phyloP scores from a whole-genome alignment of 1,140 invertebrate genomes.

The Dendroctonus valens region DNA sequence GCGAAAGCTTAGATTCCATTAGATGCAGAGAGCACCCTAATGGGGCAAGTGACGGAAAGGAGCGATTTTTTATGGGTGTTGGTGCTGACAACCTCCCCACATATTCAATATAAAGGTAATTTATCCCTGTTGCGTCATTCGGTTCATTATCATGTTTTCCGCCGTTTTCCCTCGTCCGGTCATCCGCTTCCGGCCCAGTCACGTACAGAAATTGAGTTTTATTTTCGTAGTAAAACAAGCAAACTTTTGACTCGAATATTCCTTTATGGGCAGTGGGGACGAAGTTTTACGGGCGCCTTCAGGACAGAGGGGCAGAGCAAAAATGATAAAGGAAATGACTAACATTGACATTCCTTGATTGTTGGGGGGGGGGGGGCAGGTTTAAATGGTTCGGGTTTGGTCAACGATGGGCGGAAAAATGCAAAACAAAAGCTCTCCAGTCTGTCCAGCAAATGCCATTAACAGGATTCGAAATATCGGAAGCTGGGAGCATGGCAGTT shows the following conservation, averaged over 20 bases:
- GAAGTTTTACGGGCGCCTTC: background rate
- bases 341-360: too few relatives aligned
- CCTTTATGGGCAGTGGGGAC: background rate
- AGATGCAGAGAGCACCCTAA: background rate
- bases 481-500: too few relatives aligned
- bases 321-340: background rate
- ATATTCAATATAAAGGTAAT: too few relatives aligned
- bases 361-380: too few relatives aligned
- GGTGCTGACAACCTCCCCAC: too few relatives aligned
- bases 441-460: too few relatives aligned
- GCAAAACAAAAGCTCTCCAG: too few relatives aligned
- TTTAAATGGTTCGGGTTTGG: too few relatives aligned
- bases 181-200: background rate
- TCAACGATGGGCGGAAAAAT: too few relatives aligned
- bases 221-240: slow-evolving; percentile 5
- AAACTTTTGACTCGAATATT: slow-evolving; percentile 1
- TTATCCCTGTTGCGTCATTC: background rate
- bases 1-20: slow-evolving; percentile 1
- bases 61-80: too few relatives aligned
- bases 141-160: slow-evolving; percentile 1
- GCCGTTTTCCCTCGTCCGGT: background rate
- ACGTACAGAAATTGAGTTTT: slow-evolving; percentile 5
- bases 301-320: background rate
- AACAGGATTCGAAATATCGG: too few relatives aligned
- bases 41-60: too few relatives aligned